Base-by-base conservation (phyloP, 2,113 vertebrate genomes). In the Rousettus leschenaultii region DNA sequence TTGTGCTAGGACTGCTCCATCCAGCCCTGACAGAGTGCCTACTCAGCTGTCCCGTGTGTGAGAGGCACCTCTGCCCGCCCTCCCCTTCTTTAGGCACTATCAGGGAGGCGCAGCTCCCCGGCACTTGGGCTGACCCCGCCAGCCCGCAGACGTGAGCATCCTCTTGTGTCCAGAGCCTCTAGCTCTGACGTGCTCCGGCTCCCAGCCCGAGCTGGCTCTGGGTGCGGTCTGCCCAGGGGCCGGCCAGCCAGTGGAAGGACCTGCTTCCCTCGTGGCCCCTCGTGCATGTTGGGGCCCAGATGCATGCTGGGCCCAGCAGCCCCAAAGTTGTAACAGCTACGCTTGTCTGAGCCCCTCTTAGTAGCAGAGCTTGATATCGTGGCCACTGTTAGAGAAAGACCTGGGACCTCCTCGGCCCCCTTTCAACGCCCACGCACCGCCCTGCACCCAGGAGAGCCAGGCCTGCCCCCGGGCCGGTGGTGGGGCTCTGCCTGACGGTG, bases 301-400 rank as follows among this genome's bases (percentile, higher is more conserved):
- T 1, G 0, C 13, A 10, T 38, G 12, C 66, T n/a, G 33, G 16
- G 53, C 7, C 35, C 13, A 1, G n/a, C 43, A 15, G 40, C 90
- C 84, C 71, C 6, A 0, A 6, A 59, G n/a, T 14, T n/a, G 5
- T 19, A 19, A 1, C 95, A 18, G 33, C 59, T 87, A 45, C 71
- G 21, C 79, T 92, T 89, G 75, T 93, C 84, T 33, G 90, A 9
- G 71, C 92, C 55, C 95, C 96, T 97, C 86, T 95, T 96, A 96
- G 89, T 98, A 89, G 35, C 71, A 53, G 63, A 75, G 38, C 6
- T 26, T 18, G 0, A 48, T 5, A 2, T 87, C 24, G 71, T 28
- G 45, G 53, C 14, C 16, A 11, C 51, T 45, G 2, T 65, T 40
- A 21, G 30, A 22, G 65, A 33, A 57, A 26, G 78, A 35, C 21